phyloP scores from a whole-genome alignment of 2,888 invertebrate species.

The Sinelater perroti region DNA sequence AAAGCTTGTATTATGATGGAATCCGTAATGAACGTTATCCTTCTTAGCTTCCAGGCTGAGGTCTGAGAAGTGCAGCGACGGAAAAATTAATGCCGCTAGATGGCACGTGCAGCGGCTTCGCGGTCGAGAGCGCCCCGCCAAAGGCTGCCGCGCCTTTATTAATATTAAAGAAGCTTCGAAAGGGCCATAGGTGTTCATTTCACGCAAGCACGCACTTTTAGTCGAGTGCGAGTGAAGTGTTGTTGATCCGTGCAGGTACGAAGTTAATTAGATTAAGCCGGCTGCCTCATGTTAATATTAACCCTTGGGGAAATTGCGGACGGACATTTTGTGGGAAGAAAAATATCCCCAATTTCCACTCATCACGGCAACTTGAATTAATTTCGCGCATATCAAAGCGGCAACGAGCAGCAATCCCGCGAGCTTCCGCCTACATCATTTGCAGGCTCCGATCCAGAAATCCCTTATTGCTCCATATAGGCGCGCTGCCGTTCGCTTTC shows the following conservation, averaged over 20 bases:
- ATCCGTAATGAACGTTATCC: constrained; percentile 12
- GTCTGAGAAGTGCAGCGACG: constrained; percentile 7
- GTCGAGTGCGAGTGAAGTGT: constrained; percentile 50
- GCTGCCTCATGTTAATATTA: constrained; percentile 52
- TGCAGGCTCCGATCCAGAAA: constrained; percentile 40
- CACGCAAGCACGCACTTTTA: constrained; percentile 26
- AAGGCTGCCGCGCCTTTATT: constrained; percentile 8
- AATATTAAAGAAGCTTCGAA: constrained; percentile 21
- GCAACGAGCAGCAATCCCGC: constrained; percentile 43
- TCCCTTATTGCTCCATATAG: constrained; percentile 44
- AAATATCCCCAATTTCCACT: constrained; percentile 54
- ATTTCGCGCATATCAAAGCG: constrained; percentile 49
- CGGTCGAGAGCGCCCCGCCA: background rate
- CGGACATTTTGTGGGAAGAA: constrained; percentile 55
- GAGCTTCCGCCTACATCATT: constrained; percentile 44
- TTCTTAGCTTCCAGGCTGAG: constrained; percentile 11
- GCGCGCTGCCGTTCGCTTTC: constrained; percentile 39
- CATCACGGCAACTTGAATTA: constrained; percentile 52
- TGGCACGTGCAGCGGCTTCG: constrained; percentile 9
- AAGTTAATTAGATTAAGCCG: constrained; percentile 38
- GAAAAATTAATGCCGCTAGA: constrained; percentile 13
- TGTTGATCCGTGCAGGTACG: constrained; percentile 38
- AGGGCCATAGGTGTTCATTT: constrained; percentile 28
- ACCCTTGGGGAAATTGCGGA: constrained; percentile 55
- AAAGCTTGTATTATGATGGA: background rate